phyloP scores from a whole-genome alignment of 2,797 vertebrate genomes.

The Epinephelus malabaricus region DNA sequence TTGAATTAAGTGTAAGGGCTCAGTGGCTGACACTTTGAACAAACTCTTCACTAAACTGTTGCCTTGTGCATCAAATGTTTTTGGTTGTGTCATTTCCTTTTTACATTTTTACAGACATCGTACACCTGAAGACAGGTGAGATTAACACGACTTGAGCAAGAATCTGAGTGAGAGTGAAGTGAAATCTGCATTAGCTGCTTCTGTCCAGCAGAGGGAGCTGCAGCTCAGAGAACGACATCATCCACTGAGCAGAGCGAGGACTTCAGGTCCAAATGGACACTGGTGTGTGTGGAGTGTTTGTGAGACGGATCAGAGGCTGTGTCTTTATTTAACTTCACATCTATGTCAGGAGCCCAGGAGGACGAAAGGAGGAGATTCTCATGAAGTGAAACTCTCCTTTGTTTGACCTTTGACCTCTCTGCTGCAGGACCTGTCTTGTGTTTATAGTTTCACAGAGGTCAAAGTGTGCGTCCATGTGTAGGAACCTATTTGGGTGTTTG shows the following conservation, averaged over 20 bases:
- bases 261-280: background rate
- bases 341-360: background rate
- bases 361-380: background rate
- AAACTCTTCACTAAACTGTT: too few relatives aligned
- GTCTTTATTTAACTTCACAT: conserved; percentile 20
- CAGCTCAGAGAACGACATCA: conserved; percentile 31
- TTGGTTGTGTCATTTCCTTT: too few relatives aligned
- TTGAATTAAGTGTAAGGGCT: too few relatives aligned
- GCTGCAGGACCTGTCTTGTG: background rate
- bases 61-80: too few relatives aligned
- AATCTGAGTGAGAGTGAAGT: background rate
- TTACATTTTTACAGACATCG: too few relatives aligned
- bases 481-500: conserved; percentile 9
- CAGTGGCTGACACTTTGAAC: too few relatives aligned
- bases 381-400: background rate
- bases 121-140: too few relatives aligned
- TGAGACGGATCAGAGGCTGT: background rate
- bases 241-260: fast-evolving
- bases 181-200: conserved; percentile 27
- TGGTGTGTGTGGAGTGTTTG: background rate
- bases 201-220: conserved; percentile 68
- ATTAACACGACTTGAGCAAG: background rate
- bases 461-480: conserved; percentile 4
- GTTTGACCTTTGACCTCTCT: conserved; percentile 15
- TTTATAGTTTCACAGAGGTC: conserved; percentile 24